Evolutionary conservation across 2,797 vertebrate genomes (phyloP).

Genomic region (Serranus cabrilla): DNA sequence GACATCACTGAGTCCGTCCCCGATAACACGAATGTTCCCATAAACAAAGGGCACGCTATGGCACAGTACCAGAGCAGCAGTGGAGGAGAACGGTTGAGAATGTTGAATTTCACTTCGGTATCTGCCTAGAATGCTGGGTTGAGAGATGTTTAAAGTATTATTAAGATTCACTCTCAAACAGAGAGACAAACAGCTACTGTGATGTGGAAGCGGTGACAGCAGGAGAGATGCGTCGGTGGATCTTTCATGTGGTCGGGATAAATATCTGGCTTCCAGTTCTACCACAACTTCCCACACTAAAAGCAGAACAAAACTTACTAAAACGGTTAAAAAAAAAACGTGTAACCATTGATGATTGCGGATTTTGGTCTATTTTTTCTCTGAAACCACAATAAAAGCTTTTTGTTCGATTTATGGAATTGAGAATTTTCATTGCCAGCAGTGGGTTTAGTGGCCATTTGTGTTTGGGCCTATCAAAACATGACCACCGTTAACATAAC

Average conservation of each 20-base stretch:
- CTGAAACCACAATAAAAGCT: slow-evolving; percentile 26
- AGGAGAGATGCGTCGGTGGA: slow-evolving; percentile 28
- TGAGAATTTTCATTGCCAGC: slow-evolving; percentile 1
- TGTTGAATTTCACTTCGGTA: background rate
- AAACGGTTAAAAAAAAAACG: slow-evolving; percentile 27
- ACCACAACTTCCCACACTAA: slow-evolving; percentile 25
- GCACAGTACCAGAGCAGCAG: slow-evolving; percentile 30
- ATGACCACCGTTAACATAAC: background rate
- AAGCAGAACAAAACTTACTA: slow-evolving; percentile 16
- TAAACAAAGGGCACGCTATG: slow-evolving; percentile 18
- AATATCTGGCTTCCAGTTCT: slow-evolving; percentile 35
- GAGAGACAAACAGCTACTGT: background rate
- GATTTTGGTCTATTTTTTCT: background rate
- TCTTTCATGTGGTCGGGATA: slow-evolving; percentile 14
- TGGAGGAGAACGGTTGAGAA: slow-evolving; percentile 40
- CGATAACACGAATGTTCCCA: slow-evolving; percentile 69
- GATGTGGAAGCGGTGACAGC: slow-evolving; percentile 9
- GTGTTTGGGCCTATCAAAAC: background rate
- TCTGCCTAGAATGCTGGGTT: background rate
- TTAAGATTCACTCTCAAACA: background rate
- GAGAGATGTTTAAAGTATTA: background rate
- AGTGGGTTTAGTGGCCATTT: background rate
- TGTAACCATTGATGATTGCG: slow-evolving; percentile 8
- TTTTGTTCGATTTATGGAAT: slow-evolving; percentile 6
- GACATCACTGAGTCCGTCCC: slow-evolving; percentile 44